phyloP scores from a whole-genome alignment of 1,140 invertebrate species.

The Xylocopa sonorina region DNA sequence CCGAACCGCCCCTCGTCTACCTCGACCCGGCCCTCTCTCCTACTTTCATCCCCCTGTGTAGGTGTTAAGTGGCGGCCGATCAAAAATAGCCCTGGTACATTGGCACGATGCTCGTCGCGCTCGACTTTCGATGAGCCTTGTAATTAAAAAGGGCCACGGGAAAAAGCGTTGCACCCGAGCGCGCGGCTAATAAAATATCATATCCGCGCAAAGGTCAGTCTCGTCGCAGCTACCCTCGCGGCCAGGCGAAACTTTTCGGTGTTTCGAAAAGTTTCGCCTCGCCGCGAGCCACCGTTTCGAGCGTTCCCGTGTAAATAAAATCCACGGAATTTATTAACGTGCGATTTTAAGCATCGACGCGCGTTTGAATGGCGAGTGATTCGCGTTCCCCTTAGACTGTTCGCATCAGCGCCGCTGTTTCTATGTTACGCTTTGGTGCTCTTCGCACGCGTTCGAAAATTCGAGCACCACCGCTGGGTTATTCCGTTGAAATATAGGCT shows the following conservation, averaged over 20 bases:
- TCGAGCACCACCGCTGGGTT: neutral
- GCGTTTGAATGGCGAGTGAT: no score
- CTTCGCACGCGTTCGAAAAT: no score
- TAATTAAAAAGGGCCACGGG: slow-evolving; percentile 20
- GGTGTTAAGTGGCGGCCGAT: slow-evolving; percentile 50
- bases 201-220: neutral
- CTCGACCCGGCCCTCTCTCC: no score
- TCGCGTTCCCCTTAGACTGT: no score
- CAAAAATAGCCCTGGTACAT: slow-evolving; percentile 50
- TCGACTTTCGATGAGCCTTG: slow-evolving; percentile 37
- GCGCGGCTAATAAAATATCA: slow-evolving; percentile 4
- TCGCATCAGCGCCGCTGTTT: no score
- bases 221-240: no score
- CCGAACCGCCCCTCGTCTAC: slow-evolving; percentile 19
- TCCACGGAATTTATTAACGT: no score
- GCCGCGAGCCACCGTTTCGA: no score
- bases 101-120: slow-evolving; percentile 27
- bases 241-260: neutral
- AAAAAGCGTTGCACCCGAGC: neutral
- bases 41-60: slow-evolving; percentile 35
- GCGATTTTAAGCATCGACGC: no score
- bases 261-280: no score
- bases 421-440: no score
- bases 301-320: no score
- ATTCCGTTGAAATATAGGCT: neutral